A percentile compares a stretch with the other conserved stretches of the same genome.
phyloP scores from a whole-genome alignment of 2,797 vertebrate genomes.

The Enoplosus armatus region DNA sequence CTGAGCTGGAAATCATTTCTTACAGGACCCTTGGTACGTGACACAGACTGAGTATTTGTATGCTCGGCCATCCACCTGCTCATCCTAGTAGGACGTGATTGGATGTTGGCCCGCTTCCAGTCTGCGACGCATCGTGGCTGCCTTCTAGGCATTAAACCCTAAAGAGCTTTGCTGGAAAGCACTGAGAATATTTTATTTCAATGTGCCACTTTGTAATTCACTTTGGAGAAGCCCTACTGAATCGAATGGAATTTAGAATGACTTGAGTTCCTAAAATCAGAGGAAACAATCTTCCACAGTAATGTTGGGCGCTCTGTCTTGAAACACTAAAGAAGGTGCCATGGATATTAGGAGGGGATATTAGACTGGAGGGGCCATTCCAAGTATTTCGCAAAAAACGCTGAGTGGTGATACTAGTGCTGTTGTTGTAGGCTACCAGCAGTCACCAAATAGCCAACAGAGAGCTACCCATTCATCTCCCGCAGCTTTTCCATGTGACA shows the following conservation, averaged over 20 bases:
- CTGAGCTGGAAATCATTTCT: constrained; percentile 44
- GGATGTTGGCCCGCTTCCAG: constrained; percentile 69
- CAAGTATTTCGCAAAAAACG: constrained; percentile 29
- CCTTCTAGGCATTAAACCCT: constrained; percentile 75
- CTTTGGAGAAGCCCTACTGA: constrained; percentile 67
- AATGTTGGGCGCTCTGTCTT: constrained; percentile 45
- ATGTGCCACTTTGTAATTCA: constrained; percentile 76
- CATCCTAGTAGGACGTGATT: constrained; percentile 60
- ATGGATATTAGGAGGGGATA: constrained; percentile 31
- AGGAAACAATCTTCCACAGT: constrained; percentile 55
- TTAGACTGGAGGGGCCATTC: constrained; percentile 21
- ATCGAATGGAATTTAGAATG: constrained; percentile 62
- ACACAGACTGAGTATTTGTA: constrained; percentile 58
- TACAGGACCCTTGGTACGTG: constrained; percentile 47
- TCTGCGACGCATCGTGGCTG: constrained; percentile 55
- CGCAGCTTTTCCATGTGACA: constrained; percentile 66
- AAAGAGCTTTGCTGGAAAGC: constrained; percentile 81
- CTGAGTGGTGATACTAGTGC: background rate
- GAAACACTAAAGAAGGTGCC: constrained; percentile 19
- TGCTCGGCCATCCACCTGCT: constrained; percentile 65
- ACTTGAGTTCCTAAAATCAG: constrained; percentile 58
- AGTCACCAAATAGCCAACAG: constrained; percentile 54
- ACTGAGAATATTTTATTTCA: constrained; percentile 71
- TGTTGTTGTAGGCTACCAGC: constrained; percentile 28
- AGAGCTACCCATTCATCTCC: constrained; percentile 71